phyloP scores from a whole-genome alignment of 2,888 invertebrate species.

The Chironomus riparius region DNA sequence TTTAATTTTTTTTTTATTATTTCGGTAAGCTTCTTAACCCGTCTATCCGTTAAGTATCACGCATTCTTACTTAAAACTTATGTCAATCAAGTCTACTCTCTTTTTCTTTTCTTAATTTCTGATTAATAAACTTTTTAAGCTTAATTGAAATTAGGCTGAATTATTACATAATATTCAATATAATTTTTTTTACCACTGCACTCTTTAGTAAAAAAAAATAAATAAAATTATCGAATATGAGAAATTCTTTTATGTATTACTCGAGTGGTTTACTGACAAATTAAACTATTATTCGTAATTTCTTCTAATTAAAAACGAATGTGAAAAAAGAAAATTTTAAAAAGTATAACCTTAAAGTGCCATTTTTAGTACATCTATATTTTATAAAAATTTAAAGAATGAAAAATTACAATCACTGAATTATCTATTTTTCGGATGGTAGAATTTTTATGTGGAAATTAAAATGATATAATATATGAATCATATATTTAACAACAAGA shows the following conservation, averaged over 20 bases:
- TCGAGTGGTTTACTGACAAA: no score
- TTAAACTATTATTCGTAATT: no score
- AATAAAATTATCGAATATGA: not conserved
- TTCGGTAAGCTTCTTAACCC: constrained; percentile 3
- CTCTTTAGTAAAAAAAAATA: not conserved
- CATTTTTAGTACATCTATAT: constrained; percentile 13
- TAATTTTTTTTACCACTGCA: not conserved
- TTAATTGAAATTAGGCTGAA: not conserved
- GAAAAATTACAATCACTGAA: not conserved
- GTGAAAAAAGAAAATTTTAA: constrained; percentile 2
- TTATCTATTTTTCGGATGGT: not conserved
- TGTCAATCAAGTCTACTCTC: not conserved
- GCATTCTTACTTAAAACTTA: no score
- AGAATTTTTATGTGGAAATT: not conserved
- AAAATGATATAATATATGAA: not conserved
- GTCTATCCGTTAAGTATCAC: not conserved
- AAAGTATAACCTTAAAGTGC: constrained; percentile 19
- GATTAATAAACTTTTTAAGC: not conserved
- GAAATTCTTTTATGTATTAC: not conserved
- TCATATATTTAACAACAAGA: not conserved
- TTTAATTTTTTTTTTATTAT: not conserved
- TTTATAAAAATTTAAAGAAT: not conserved
- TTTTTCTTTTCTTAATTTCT: not conserved
- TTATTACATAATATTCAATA: not conserved
- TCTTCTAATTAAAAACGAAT: not conserved